Evolutionary conservation across 2,113 vertebrate species (phyloP).

Genomic region (Leucoraja erinaceus): DNA sequence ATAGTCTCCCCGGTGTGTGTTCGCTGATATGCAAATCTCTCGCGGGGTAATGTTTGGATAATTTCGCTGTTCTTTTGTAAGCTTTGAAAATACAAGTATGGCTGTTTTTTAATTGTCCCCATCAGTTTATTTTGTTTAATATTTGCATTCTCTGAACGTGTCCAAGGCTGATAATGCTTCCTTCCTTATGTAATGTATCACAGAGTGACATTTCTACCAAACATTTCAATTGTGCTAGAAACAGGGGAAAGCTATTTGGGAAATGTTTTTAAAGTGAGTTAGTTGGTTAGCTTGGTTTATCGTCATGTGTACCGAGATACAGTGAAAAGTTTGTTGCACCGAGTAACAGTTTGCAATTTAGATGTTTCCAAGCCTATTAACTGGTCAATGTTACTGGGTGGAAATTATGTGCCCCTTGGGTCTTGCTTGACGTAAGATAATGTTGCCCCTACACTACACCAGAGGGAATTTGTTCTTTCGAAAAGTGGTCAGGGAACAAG

Average conservation of each 20-base stretch:
- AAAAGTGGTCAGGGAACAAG: background rate
- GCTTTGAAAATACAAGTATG: background rate
- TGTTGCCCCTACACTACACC: background rate
- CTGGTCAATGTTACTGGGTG: background rate
- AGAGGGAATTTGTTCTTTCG: background rate
- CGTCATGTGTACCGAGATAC: too few relatives aligned
- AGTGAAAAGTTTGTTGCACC: background rate
- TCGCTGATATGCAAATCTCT: constrained; percentile 23
- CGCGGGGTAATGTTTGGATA: background rate
- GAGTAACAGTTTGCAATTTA: background rate
- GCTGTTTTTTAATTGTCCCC: background rate
- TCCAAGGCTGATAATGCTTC: background rate
- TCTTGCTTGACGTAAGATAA: background rate
- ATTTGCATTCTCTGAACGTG: constrained; percentile 26
- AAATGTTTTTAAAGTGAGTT: too few relatives aligned
- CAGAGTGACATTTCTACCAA: background rate
- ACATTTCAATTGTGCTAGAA: background rate
- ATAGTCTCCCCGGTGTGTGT: background rate
- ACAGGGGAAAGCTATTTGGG: background rate
- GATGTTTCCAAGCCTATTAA: background rate
- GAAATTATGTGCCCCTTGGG: background rate
- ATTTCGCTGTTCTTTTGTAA: background rate
- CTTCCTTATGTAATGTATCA: background rate
- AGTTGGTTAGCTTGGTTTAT: too few relatives aligned
- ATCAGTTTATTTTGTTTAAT: background rate